Evolutionary conservation across 2,888 invertebrate species (phyloP), one percentile per base, ranked within the genome.

Genomic region (Cheilosia urbana): DNA sequence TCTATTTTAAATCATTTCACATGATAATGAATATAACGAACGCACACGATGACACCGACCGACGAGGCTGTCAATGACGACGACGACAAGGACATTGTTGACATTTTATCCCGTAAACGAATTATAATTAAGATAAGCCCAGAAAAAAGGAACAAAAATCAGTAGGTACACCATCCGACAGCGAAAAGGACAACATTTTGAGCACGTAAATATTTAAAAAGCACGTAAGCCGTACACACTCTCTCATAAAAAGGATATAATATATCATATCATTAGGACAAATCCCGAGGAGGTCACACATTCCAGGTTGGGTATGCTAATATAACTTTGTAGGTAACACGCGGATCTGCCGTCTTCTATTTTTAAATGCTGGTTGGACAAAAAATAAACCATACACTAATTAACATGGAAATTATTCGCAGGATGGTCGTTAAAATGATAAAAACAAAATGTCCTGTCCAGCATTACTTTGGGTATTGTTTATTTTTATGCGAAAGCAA

Each of bases 121-220:
- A 60, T 84, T 84, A 79, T 79, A 79, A 84, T 84, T 84, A 69
- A 84, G 83, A 84, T 84, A 84, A 73, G 79, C 83, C 51, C 45
- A 40, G 51, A 66, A 66, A 81, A 58, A 47, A 30, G 42, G 37
- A 60, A 47, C 42, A 57, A 60, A 75, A 69, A 69, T 68, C 69
- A 63, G 60, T 69, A 68, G 58, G 60, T 69, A 68, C 30, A 72
- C 30, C 73, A 65, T 40, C 27, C 40, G 63, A 65, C 63, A 79
- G 17, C 42, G 21, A 75, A 75, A 63, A 73, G 58, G 65, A 60
- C 63, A 58, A 60, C 63, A 40, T 53, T 68, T 62, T 30, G 19
- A 30, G 71, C 79, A 79, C 84, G 79, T 79, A 79, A 66, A 75
- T 71, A 49, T 62, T 79, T 79, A 30, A 71, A 51, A 79, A 84